Percentiles rank a stretch among this genome's conserved stretches.
These are phyloP conservation scores for Netelia virgata DNA, from an alignment of 2,888 invertebrate species.

Conservation along the genomic window DNA sequence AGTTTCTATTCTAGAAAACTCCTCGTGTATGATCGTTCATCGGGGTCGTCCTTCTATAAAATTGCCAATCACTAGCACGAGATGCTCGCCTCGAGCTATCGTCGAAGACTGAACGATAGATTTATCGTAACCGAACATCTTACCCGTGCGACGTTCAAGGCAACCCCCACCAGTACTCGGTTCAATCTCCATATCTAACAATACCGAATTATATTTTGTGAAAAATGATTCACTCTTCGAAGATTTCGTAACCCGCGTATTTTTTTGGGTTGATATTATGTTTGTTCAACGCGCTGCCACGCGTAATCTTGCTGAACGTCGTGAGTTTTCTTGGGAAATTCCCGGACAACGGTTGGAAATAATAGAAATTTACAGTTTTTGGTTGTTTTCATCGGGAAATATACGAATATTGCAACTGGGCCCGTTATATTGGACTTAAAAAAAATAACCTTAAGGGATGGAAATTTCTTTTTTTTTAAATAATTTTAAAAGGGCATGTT, in stretches of 20 bases:
- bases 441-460: no score
- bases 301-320: slow-evolving; percentile 7
- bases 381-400: no score
- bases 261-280: neutral
- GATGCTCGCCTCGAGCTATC: slow-evolving; percentile 18
- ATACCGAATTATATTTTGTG: slow-evolving; percentile 40
- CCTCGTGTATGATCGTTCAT: slow-evolving; percentile 50
- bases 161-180: slow-evolving; percentile 9
- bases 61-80: neutral
- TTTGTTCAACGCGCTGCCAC: slow-evolving; percentile 11
- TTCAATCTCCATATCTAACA: slow-evolving; percentile 24
- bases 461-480: no score
- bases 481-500: no score
- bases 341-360: no score
- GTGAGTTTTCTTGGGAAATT: slow-evolving; percentile 6
- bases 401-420: no score
- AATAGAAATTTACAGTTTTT: no score
- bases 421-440: no score
- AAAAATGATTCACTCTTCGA: slow-evolving; percentile 39
- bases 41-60: slow-evolving; percentile 31
- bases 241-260: neutral
- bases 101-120: slow-evolving; percentile 42
- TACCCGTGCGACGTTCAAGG: slow-evolving; percentile 33
- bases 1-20: slow-evolving; percentile 63
- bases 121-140: slow-evolving; percentile 26